Base-by-base conservation (phyloP, 2,797 vertebrate genomes). In the Tenualosa thibaudeaui region DNA sequence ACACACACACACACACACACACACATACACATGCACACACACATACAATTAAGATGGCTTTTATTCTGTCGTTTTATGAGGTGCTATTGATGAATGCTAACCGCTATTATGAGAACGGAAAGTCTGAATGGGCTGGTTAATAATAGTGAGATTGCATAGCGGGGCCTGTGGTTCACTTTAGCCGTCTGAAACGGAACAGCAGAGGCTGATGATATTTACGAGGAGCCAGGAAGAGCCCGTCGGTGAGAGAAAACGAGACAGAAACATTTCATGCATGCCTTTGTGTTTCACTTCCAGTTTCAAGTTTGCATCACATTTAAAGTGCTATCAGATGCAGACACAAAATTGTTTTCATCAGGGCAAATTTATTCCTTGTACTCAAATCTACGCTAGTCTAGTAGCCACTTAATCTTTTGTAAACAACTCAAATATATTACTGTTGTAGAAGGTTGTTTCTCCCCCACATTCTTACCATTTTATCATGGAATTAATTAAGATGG, bases 21-120 rank as follows among this genome's bases (percentile, higher is more conserved):
- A 50, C 65, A 7, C 43, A 84, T 40, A 60, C 84, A 60, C 78
- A 60, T n/a, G 71, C 60, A 83, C 82, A 83, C 65, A 75, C 84
- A 82, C 46, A 13, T 51, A 53, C 50, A 82, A 78, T 78, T 78
- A 78, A 40, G 43, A 81, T 37, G 49, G n/a, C 40, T 49, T n/a
- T 78, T 78, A 78, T 78, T 78, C 71, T 78, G 71, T 46, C 37
- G 40, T 78, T 78, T 78, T 78, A 78, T 46, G 71, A 78, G 71
- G 71, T 78, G 71, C 71, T 78, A 78, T 43, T 78, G 71, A 78
- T 46, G 71, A 78, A 78, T 78, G 71, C 71, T 78, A 78, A 78
- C 71, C 71, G 71, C 71, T 78, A 78, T 78, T 78, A 78, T 43
- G 37, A 78, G 71, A 78, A 78, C 40, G 71, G 71, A 78, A 78